A percentile compares a stretch with the other conserved stretches of the same genome.
These are phyloP conservation scores for Heliconius charithonia DNA, from an alignment of 2,888 invertebrate species.

Conservation along the genomic window DNA sequence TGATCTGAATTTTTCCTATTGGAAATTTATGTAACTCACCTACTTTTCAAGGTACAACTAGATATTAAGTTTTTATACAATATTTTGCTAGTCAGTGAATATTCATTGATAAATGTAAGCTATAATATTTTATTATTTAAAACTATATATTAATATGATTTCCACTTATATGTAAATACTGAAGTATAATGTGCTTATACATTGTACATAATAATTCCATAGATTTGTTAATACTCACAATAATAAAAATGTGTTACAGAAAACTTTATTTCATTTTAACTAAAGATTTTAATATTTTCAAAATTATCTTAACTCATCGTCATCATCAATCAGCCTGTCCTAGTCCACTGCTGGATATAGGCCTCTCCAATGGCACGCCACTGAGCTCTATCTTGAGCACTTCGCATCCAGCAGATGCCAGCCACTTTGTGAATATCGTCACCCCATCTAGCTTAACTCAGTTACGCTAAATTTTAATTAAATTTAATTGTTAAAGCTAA, in stretches of 20 bases:
- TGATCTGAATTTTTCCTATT: not conserved
- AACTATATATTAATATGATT: not conserved
- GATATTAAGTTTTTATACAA: constrained; percentile 17
- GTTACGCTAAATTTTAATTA: not conserved
- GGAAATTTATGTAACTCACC: not conserved
- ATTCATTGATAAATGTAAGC: constrained; percentile 27
- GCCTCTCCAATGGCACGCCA: too few relatives aligned
- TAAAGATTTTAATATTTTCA: not conserved
- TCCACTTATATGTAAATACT: not conserved
- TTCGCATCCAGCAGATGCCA: too few relatives aligned
- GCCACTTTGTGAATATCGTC: too few relatives aligned
- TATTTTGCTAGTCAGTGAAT: constrained; percentile 34
- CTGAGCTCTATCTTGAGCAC: too few relatives aligned
- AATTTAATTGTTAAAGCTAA: not conserved
- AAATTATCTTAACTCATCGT: not conserved
- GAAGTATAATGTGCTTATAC: not conserved
- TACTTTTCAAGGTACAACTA: constrained; percentile 12
- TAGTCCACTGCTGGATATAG: too few relatives aligned
- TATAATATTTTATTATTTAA: not conserved
- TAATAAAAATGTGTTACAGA: constrained; percentile 13
- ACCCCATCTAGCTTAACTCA: too few relatives aligned
- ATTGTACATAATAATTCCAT: not conserved
- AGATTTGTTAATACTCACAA: constrained; percentile 13
- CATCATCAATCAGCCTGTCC: too few relatives aligned
- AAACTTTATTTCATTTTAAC: not conserved